These are phyloP conservation scores for Clitarchus hookeri DNA, from an alignment of 2,888 invertebrate species.

Conservation along the genomic window DNA sequence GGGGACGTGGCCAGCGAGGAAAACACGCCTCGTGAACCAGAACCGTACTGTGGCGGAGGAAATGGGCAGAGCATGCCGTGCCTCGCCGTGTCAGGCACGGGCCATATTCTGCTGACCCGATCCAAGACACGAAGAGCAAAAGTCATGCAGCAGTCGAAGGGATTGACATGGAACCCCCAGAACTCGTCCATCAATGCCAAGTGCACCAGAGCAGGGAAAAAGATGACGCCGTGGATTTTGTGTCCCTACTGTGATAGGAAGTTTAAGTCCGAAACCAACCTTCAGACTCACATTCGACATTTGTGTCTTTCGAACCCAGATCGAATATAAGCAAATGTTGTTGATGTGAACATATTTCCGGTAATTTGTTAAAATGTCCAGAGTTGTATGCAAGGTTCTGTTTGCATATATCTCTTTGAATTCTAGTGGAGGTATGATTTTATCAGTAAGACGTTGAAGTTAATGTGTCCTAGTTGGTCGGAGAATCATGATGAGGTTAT, in stretches of 20 bases:
- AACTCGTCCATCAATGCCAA: background rate
- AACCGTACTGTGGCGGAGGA: background rate
- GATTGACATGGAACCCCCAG: background rate
- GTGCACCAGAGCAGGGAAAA: background rate
- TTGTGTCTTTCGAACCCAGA: background rate
- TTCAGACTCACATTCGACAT: background rate
- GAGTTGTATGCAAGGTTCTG: no score
- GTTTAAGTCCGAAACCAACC: background rate
- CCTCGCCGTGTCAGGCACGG: background rate
- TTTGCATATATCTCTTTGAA: no score
- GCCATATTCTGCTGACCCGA: background rate
- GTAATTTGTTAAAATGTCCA: no score
- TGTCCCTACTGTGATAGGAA: background rate
- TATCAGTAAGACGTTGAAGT: no score
- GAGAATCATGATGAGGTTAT: no score
- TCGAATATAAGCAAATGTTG: background rate
- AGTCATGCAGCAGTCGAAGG: background rate
- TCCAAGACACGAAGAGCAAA: background rate
- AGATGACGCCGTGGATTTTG: background rate
- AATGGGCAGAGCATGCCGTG: background rate
- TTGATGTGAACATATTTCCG: no score
- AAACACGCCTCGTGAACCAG: background rate
- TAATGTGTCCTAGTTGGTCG: no score
- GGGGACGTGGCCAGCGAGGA: no score
- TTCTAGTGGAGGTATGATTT: no score